Base-by-base conservation (phyloP, 2,797 vertebrate genomes). In the Lepus townsendii region DNA sequence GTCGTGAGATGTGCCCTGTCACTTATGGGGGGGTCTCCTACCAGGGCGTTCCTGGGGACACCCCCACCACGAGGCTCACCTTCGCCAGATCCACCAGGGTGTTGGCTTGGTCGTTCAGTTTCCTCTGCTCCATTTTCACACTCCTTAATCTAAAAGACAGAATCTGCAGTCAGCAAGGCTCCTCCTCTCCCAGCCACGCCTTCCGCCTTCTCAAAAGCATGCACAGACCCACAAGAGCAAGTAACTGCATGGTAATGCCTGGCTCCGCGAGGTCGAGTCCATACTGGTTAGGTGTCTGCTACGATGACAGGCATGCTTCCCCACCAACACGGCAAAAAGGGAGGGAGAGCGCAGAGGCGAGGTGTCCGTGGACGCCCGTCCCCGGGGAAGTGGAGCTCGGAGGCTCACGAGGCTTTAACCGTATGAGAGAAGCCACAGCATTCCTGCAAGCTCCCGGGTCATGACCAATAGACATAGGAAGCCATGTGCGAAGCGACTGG, bases 101-200 rank as follows among this genome's bases (percentile, higher is more conserved):
- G 98, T 99, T 99, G 97, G 99, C 99, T 99, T 99, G 99, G 98
- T 99, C 99, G 97, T 99, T 99, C 98, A 99, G 98, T 98, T 99
- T 99, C 97, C 99, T 99, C 98, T 99, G 99, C 98, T 99, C 99
- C 99, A 99, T 99, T 99, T 99, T 99, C 98, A 99, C 99, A 99
- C 99, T 99, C 99, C 99, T 99, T 98, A 99, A 99, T 99, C 99
- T 99, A 99, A 98, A 99, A 99, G 98, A 98, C 97, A 98, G 98
- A 99, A 98, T 98, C 97, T 98, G 95, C 98, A 99, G 98, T 98
- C 96, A 99, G 97, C 97, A 97, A 96, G 19, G 54, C 78, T 90
- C 30, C 96, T 97, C 98, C 90, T 75, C 97, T 91, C 97, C 93
- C 71, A 7, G 50, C 65, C 83, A 50, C n/a, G 38, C n/a, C 63